Conservation (phyloP, 1,140 invertebrate species). For the Gonioctena quinquepunctata region DNA sequence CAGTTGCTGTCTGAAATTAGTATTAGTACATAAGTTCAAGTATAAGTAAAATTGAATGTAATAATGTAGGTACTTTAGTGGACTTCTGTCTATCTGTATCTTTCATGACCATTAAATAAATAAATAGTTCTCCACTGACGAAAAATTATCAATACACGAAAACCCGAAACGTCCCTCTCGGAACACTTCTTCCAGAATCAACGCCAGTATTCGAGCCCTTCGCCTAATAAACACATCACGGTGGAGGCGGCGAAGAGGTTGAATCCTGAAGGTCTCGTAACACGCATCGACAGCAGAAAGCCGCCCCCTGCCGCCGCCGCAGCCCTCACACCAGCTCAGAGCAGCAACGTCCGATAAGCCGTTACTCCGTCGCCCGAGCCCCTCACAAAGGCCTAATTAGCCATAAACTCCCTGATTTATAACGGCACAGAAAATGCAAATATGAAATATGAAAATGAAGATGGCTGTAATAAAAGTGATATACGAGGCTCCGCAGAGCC, state of each 20-base stretch:
- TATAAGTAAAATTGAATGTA: no score
- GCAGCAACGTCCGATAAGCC: constrained; percentile 53
- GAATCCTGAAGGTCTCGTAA: constrained; percentile 23
- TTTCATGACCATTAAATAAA: neutral
- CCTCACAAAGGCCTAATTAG: constrained; percentile 68
- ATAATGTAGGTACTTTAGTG: no score
- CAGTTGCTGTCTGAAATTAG: no score
- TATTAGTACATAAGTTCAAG: no score
- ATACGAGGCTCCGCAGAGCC: constrained; percentile 74
- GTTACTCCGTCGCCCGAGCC: constrained; percentile 49
- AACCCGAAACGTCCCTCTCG: no score
- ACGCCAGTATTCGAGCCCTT: neutral
- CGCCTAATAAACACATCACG: constrained; percentile 5
- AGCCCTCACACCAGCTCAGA: constrained; percentile 13
- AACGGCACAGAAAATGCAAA: constrained; percentile 69
- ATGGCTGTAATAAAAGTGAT: constrained; percentile 79
- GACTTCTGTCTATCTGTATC: no score
- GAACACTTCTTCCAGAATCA: neutral
- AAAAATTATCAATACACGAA: no score
- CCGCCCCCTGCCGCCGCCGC: constrained; percentile 10
- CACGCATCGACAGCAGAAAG: constrained; percentile 31
- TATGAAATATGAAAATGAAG: constrained; percentile 83
- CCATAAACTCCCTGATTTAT: constrained; percentile 71
- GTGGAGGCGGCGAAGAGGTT: constrained; percentile 8
- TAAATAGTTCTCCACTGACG: neutral